Evolutionary conservation across 2,797 vertebrate genomes (phyloP).

Genomic region (Hirundo rustica): DNA sequence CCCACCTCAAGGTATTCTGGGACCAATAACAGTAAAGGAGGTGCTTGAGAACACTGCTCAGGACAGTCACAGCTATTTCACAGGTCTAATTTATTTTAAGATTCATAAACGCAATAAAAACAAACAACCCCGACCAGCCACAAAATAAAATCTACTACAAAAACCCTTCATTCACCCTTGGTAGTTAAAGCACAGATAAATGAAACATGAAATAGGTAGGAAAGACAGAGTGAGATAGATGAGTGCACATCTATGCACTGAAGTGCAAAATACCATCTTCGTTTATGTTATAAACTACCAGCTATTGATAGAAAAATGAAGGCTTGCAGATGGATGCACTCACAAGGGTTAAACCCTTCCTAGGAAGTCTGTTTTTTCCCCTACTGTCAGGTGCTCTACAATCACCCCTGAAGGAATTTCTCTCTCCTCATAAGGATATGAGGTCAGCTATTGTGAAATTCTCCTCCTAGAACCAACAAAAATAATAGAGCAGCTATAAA

Average conservation of each 20-base stretch:
- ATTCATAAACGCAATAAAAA: neutral
- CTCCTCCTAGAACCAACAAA: constrained; percentile 11
- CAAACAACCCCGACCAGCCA: neutral
- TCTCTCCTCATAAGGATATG: constrained; percentile 24
- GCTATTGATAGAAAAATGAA: neutral
- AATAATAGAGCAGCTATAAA: constrained; percentile 17
- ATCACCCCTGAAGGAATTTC: constrained; percentile 22
- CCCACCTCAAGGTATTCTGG: neutral
- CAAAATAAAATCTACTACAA: neutral
- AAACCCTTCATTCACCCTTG: neutral
- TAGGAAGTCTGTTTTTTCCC: neutral
- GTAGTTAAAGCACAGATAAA: neutral
- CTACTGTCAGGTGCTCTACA: constrained; percentile 30
- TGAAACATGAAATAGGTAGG: neutral
- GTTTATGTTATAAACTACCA: neutral
- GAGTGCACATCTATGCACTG: neutral
- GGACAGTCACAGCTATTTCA: neutral
- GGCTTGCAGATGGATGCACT: neutral
- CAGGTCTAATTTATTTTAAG: neutral
- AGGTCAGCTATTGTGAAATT: constrained; percentile 46
- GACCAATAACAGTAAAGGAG: neutral
- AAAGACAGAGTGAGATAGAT: neutral
- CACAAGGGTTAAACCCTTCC: constrained; percentile 1
- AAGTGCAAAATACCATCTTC: neutral
- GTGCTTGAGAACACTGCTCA: neutral